phyloP scores from a whole-genome alignment of 2,888 invertebrate genomes.

The Pammene fasciana region DNA sequence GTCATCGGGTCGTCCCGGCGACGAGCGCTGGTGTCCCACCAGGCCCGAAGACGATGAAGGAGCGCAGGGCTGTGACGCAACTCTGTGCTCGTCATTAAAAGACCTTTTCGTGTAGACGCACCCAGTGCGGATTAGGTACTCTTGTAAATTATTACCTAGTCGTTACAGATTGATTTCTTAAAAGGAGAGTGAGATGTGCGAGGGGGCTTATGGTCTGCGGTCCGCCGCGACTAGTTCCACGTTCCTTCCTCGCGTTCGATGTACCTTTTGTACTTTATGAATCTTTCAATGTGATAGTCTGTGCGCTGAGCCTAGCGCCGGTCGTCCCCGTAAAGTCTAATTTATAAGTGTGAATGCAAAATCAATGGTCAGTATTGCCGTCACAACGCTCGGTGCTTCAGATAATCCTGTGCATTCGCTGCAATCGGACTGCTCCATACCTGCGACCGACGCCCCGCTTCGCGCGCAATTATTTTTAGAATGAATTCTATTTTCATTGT shows the following conservation, averaged over 20 bases:
- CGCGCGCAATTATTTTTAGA: slow-evolving; percentile 79
- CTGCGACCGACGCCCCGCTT: slow-evolving; percentile 73
- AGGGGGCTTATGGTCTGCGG: slow-evolving; percentile 48
- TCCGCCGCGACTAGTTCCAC: slow-evolving; percentile 48
- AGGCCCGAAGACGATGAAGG: slow-evolving; percentile 88
- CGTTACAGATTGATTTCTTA: slow-evolving; percentile 67
- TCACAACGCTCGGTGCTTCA: neutral
- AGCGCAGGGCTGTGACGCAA: slow-evolving; percentile 89
- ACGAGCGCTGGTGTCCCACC: slow-evolving; percentile 84
- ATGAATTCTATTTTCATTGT: slow-evolving; percentile 83
- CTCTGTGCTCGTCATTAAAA: slow-evolving; percentile 91
- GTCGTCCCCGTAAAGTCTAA: slow-evolving; percentile 56
- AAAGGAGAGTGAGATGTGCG: slow-evolving; percentile 57
- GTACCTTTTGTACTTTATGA: slow-evolving; percentile 73
- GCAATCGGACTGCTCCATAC: slow-evolving; percentile 51
- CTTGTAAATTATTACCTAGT: slow-evolving; percentile 73
- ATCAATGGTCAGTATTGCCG: neutral
- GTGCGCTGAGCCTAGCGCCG: slow-evolving; percentile 67
- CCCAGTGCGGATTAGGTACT: slow-evolving; percentile 56
- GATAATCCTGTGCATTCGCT: slow-evolving; percentile 9
- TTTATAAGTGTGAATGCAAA: slow-evolving; percentile 10
- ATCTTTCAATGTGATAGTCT: slow-evolving; percentile 82
- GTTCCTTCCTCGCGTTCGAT: slow-evolving; percentile 47
- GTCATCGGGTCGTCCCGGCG: slow-evolving; percentile 54
- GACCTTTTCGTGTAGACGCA: slow-evolving; percentile 91